Conservation (phyloP, 2,797 vertebrate genomes). For the Liasis olivaceus region DNA sequence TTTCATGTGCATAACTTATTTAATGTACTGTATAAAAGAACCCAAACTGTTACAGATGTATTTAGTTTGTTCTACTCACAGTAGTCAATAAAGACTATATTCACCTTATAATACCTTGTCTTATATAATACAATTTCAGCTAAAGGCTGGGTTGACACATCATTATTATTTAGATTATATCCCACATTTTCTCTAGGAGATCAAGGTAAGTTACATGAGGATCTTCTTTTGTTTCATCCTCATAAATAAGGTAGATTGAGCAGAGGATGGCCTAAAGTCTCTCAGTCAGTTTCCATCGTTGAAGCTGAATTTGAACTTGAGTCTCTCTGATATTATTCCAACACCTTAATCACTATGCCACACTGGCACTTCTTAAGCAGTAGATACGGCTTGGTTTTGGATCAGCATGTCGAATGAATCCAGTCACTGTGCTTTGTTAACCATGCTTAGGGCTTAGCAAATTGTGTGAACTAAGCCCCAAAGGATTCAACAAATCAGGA, state of each 20-base stretch:
- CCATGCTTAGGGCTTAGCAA: background rate
- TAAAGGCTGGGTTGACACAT: background rate
- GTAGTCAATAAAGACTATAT: slow-evolving; percentile 82
- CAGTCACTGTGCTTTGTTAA: background rate
- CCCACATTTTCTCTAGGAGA: background rate
- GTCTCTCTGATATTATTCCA: background rate
- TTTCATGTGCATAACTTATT: slow-evolving; percentile 80
- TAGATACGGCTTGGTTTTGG: background rate
- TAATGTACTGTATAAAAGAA: slow-evolving; percentile 80
- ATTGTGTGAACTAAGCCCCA: background rate
- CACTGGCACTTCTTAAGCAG: background rate
- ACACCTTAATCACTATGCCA: background rate
- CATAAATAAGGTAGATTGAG: background rate
- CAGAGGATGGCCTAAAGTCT: background rate
- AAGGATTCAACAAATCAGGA: background rate
- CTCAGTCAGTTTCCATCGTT: background rate
- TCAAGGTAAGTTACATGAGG: background rate
- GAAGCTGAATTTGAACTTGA: background rate
- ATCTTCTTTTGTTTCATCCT: background rate
- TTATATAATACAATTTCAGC: background rate
- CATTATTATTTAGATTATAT: background rate
- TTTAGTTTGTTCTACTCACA: slow-evolving; percentile 81
- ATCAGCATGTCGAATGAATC: background rate
- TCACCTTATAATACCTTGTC: slow-evolving; percentile 58
- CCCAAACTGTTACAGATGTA: slow-evolving; percentile 78